Percentiles rank a stretch among this genome's conserved stretches.
These are phyloP conservation scores for Caenorhabditis zanzibari DNA, from an alignment of 2,888 invertebrate genomes.

Conservation along the genomic window DNA sequence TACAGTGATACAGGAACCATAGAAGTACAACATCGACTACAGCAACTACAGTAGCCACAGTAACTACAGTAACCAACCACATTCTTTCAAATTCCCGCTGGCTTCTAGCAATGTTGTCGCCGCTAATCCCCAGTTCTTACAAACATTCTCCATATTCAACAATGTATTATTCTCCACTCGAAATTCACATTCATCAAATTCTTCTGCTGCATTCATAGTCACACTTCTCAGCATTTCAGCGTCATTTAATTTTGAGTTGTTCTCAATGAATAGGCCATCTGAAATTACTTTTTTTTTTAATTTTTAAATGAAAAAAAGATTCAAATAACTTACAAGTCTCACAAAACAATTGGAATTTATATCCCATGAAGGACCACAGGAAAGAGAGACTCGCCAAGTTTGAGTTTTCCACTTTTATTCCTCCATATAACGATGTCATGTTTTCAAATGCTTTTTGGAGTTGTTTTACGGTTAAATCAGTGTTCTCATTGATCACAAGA, in stretches of 20 bases:
- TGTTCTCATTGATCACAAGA: neutral
- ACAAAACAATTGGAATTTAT: neutral
- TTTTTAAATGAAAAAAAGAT: neutral
- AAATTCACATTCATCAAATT: neutral
- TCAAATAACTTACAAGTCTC: neutral
- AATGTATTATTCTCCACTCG: neutral
- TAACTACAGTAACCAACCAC: no score
- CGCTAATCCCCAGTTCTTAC: neutral
- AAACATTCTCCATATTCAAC: neutral
- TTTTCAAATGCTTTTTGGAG: neutral
- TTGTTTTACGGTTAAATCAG: neutral
- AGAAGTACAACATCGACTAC: no score
- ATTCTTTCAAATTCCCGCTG: no score
- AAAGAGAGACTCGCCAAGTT: neutral
- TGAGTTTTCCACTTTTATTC: neutral
- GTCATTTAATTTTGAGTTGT: neutral
- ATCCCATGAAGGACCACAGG: neutral
- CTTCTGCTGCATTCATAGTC: neutral
- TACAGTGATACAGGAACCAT: no score
- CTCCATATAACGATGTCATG: neutral
- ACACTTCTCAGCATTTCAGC: neutral
- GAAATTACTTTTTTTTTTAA: neutral
- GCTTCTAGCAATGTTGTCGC: no score
- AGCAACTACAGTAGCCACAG: no score
- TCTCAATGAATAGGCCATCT: constrained; percentile 3